Base-by-base conservation (phyloP, 92 coral and sea anemone genomes). In the Metridium senile region DNA sequence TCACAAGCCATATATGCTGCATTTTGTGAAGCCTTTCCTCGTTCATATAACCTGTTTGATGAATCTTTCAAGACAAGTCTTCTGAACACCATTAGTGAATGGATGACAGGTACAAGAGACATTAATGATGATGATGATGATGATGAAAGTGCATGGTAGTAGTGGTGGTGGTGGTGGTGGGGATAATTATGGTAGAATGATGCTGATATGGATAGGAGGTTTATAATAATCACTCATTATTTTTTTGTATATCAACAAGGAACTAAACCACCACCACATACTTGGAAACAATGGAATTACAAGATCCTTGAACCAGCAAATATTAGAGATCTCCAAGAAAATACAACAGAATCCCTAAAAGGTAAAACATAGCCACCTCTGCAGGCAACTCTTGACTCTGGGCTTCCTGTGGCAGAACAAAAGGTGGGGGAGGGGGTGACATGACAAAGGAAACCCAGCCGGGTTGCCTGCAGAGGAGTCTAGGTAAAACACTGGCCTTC, bases 21-120 rank as follows among this genome's bases (percentile, higher is more conserved):
- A 8, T 95, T 86, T 74, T 95, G 99, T 62, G 96, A 92, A 66
- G 97, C 92, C 17, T 95, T 95, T 57, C 99, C 99, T 26, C 79
- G 97, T 53, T 95, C 99, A 0, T 95, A 89, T 67, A 86, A 81
- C 26, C 84, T 89, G 34, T 92, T 95, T 68, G 96, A 88, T 54
- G 93, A 95, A 20, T 85, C 81, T 49, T 95, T 95, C 90, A 95
- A 95, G 83, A 85, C 82, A 63, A 70, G 68, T 26, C 82, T 95
- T 8, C 74, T 90, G 28, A 84, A 89, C 71, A 86, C 91, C 35
- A 81, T 92, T 33, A 92, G 84, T 35, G 99, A 95, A 72, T 95
- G 99, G 99, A 85, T 95, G 6, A 85, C 94, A 68, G 99, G 99
- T 91, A 61, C 53, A 61, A 13, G 30, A 20, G 71, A 27, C 68